phyloP scores from a whole-genome alignment of 2,888 invertebrate species.

The Leucophenga montana region DNA sequence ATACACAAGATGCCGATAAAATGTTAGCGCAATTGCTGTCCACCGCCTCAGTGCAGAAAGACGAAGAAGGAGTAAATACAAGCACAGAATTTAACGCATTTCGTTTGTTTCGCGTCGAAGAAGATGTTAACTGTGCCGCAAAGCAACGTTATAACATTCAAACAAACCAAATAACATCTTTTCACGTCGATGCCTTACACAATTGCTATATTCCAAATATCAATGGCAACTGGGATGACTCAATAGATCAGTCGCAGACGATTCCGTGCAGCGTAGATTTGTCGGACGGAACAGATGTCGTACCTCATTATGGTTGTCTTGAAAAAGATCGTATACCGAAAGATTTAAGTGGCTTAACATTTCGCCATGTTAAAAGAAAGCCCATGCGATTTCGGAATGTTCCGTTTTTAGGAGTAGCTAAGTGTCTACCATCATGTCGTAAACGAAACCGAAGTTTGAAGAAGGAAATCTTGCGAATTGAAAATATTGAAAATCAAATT shows the following conservation, averaged over 20 bases:
- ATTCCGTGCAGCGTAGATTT: conserved; percentile 16
- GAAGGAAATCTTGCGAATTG: not conserved
- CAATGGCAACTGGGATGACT: conserved; percentile 76
- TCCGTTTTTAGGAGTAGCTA: conserved; percentile 67
- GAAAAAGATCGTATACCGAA: conserved; percentile 66
- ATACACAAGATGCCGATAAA: not conserved
- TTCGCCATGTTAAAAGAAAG: conserved; percentile 45
- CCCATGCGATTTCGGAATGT: conserved; percentile 38
- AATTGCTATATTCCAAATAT: conserved; percentile 76
- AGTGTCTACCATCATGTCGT: conserved; percentile 51
- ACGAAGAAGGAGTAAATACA: conserved; percentile 7
- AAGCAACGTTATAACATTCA: conserved; percentile 64
- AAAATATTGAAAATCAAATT: no score
- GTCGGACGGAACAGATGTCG: conserved; percentile 62
- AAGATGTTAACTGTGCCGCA: conserved; percentile 69
- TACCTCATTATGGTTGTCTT: conserved; percentile 70
- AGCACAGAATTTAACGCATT: conserved; percentile 22
- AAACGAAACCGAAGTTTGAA: not conserved
- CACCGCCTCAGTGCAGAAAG: conserved; percentile 8
- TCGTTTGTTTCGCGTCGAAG: conserved; percentile 53
- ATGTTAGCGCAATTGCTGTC: not conserved
- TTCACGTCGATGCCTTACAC: conserved; percentile 76
- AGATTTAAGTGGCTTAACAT: conserved; percentile 61
- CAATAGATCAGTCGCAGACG: conserved; percentile 34
- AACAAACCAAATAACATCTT: conserved; percentile 70